A percentile compares a stretch with the other conserved stretches of the same genome.
phyloP scores from a whole-genome alignment of 2,888 invertebrate genomes.

The Nemotelus pantherinus region DNA sequence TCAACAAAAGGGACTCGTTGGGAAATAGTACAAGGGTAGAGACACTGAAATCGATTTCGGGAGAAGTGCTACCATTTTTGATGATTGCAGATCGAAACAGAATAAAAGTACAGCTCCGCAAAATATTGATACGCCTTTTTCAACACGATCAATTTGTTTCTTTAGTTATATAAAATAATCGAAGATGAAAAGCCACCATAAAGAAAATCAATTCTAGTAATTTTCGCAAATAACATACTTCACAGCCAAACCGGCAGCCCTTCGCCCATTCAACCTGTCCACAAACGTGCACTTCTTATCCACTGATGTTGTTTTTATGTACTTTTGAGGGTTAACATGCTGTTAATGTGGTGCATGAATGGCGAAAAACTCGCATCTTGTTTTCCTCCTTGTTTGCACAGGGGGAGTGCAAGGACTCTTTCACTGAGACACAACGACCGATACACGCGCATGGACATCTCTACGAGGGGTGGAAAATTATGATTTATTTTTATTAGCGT shows the following conservation, averaged over 20 bases:
- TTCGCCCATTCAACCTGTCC: neutral
- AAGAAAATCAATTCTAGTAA: too few species aligned
- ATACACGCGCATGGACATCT: neutral
- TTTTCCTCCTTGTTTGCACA: constrained; percentile 20
- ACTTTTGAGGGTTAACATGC: constrained; percentile 62
- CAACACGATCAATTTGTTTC: too few species aligned
- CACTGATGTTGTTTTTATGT: constrained; percentile 51
- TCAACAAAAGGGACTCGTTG: constrained; percentile 57
- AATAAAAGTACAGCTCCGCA: neutral
- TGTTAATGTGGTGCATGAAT: constrained; percentile 60
- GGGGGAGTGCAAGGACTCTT: neutral
- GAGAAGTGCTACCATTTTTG: too few species aligned
- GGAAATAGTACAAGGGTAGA: constrained; percentile 65
- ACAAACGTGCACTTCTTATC: constrained; percentile 38
- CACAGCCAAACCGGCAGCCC: neutral
- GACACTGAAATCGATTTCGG: constrained; percentile 49
- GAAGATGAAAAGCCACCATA: too few species aligned
- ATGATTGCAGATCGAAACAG: too few species aligned
- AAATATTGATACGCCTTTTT: too few species aligned
- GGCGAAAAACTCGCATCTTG: constrained; percentile 51
- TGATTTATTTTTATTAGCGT: constrained; percentile 52
- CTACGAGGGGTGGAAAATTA: constrained; percentile 47
- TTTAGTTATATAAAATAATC: too few species aligned
- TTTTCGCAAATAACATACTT: too few species aligned
- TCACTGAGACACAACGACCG: neutral